Conservation (phyloP, 2,113 vertebrate species). For the Strix aluco region DNA sequence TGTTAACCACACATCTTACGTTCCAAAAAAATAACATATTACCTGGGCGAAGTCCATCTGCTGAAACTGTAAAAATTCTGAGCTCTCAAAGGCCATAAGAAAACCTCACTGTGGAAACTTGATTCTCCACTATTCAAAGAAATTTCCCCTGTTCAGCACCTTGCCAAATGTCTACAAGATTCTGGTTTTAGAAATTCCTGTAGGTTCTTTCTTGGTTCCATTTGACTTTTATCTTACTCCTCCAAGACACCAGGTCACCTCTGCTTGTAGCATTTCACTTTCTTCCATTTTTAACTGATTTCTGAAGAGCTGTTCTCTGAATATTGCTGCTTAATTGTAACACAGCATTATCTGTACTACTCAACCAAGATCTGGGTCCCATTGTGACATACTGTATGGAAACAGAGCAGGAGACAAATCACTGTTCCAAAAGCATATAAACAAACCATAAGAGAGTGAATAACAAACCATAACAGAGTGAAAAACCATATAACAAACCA, state of each 20-base stretch:
- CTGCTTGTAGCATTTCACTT: background rate
- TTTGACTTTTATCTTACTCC: background rate
- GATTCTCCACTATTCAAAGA: constrained; percentile 45
- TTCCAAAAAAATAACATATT: constrained; percentile 65
- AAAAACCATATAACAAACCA: background rate
- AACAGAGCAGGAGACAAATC: background rate
- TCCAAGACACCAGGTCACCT: background rate
- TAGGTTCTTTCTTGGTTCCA: background rate
- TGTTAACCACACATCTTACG: constrained; percentile 54
- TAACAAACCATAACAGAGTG: background rate
- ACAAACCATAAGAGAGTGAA: background rate
- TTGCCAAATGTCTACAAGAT: constrained; percentile 41
- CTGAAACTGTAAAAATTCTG: constrained; percentile 67
- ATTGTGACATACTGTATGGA: background rate
- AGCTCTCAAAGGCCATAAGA: constrained; percentile 54
- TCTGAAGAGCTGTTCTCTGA: background rate
- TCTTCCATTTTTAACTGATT: background rate
- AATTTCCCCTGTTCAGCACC: constrained; percentile 40
- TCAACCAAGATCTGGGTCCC: background rate
- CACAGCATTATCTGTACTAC: background rate
- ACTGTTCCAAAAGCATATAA: background rate
- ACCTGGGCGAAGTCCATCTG: constrained; percentile 68
- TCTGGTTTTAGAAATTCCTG: constrained; percentile 28
- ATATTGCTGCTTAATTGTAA: background rate
- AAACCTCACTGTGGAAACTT: constrained; percentile 65